Base-by-base conservation (phyloP, 2,113 vertebrate genomes). In the Myiagra hebetior region DNA sequence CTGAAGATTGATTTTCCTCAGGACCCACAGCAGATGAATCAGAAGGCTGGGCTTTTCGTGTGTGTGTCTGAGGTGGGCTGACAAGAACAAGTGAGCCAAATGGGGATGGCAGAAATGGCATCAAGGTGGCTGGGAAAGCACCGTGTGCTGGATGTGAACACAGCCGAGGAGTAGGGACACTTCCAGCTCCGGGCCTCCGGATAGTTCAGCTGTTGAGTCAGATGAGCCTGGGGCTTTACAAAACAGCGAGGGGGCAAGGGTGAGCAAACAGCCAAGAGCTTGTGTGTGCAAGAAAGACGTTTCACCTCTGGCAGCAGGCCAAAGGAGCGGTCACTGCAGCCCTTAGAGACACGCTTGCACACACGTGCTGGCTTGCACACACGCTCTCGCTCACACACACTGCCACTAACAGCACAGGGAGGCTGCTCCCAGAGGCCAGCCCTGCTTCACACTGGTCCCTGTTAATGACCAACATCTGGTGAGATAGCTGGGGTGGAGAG, bases 391-490 rank as follows among this genome's bases (percentile, higher is more conserved):
- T 92, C 68, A 31, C 91, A 69, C 70, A 57, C 72, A 35, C 4
- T 31, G 31, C 42, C 33, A 3, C 82, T 84, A 50, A 59, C 59
- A 70, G 64, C 39, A 19, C 24, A 47, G 26, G 39, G 39, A 70
- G 33, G 64, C 86, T 77, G 86, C 56, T 91, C 52, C 37, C 41
- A 56, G 52, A 81, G 69, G 73, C 76, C 73, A 78, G 65, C 49
- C 41, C 49, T 42, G 63, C 77, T 93, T 89, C 60, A 23, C 17
- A 50, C 70, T 24, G 60, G 75, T 80, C 63, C 62, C 65, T 79
- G 41, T 56, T 97, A 88, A 91, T 92, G 60, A 75, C 83, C 81
- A 84, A 74, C 78, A 93, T 93, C 86, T 97, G 92, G 73, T 0
- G 2, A 97, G 53, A 69, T 84, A 73, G 52, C 33, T 80, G 77